phyloP scores from a whole-genome alignment of 2,113 vertebrate genomes.

The Chelonoidis abingdonii region DNA sequence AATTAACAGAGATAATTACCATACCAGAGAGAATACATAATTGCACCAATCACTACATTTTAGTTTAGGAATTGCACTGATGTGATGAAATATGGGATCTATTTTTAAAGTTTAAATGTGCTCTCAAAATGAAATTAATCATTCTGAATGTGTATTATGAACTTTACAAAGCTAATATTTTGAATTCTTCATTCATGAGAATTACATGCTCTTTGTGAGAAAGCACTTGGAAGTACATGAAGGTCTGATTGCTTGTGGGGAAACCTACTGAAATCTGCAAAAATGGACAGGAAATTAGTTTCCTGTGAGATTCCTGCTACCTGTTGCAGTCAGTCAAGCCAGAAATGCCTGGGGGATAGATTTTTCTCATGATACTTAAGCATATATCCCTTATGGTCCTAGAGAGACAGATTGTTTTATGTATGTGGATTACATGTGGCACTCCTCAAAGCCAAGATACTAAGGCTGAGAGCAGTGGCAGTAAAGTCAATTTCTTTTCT shows the following conservation, averaged over 20 bases:
- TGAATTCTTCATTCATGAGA: neutral
- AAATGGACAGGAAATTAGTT: constrained; percentile 1
- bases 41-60: constrained; percentile 33
- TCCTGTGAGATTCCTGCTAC: neutral
- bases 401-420: neutral
- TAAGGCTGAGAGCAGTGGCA: neutral
- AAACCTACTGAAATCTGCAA: neutral
- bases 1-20: constrained; percentile 73
- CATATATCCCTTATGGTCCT: neutral
- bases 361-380: neutral
- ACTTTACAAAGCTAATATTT: neutral
- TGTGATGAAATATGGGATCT: constrained; percentile 35
- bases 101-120: constrained; percentile 39
- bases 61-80: constrained; percentile 57
- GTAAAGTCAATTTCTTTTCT: neutral
- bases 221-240: constrained; percentile 1
- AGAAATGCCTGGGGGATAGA: neutral
- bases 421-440: accelerated
- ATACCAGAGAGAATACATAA: constrained; percentile 65
- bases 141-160: neutral
- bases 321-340: neutral
- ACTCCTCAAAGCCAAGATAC: neutral
- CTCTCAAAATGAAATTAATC: neutral
- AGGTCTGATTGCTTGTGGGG: neutral
- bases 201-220: neutral